A percentile compares a stretch with the other conserved stretches of the same genome.
Evolutionary conservation across 1,140 invertebrate genomes (phyloP).

Genomic region (Leptestheria dahalacensis): DNA sequence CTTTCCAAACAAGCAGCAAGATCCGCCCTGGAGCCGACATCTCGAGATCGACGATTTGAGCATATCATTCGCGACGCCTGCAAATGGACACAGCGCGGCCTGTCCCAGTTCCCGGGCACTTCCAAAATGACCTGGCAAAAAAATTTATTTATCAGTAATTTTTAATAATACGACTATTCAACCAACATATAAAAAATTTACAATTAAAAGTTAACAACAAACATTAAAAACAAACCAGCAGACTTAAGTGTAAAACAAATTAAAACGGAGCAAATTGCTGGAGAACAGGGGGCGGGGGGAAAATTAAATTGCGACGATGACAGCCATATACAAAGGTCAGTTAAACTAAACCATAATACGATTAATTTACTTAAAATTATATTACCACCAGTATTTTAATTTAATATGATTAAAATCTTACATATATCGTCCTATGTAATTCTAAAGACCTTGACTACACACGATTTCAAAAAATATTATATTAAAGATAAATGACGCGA

Average conservation of each 20-base stretch:
- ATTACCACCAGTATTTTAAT: too few relatives aligned
- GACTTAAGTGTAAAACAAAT: too few relatives aligned
- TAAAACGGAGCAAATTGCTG: too few relatives aligned
- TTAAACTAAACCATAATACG: too few relatives aligned
- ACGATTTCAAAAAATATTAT: too few relatives aligned
- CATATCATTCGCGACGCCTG: constrained; percentile 62
- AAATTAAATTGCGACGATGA: too few relatives aligned
- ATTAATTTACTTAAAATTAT: too few relatives aligned
- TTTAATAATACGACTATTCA: background rate
- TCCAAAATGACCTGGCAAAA: constrained; percentile 27
- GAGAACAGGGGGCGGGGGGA: too few relatives aligned
- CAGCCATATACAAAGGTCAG: too few relatives aligned
- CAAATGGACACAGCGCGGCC: constrained; percentile 62
- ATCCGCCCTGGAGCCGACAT: constrained; percentile 45
- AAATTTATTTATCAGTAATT: constrained; percentile 14
- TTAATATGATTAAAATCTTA: too few relatives aligned
- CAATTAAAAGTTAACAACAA: background rate
- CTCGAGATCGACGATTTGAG: constrained; percentile 57
- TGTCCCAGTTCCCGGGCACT: constrained; percentile 45
- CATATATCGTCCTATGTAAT: too few relatives aligned
- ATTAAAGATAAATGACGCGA: background rate
- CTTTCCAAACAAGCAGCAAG: constrained; percentile 54
- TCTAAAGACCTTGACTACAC: too few relatives aligned
- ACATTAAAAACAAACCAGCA: background rate
- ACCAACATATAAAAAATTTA: background rate